Base-by-base conservation (phyloP, 2,797 vertebrate species). In the Xenops minutus region DNA sequence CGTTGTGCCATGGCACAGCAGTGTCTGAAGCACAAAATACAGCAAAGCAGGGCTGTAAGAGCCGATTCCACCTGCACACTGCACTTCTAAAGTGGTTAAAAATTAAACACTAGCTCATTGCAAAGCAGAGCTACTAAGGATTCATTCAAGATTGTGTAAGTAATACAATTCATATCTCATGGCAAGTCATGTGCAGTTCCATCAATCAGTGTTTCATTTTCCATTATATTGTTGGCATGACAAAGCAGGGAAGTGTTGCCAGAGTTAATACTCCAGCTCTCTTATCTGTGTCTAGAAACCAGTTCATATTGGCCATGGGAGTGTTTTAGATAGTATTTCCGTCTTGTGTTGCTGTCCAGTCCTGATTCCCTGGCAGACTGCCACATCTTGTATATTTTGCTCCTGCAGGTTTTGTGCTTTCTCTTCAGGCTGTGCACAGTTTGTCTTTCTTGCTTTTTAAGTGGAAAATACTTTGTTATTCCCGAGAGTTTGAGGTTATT, bases 171-270 rank as follows among this genome's bases (percentile, higher is more conserved):
- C 18, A 24, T 67, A 41, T 87, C 37, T 86, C 51, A n/a, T 54
- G 61, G 68, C 64, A 72, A 71, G 39, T 71, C 52, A 7, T 10
- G 39, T 64, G 74, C 79, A 63, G 30, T 71, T 87, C 48, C 49
- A n/a, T 84, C 66, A 75, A 56, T 94, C 75, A 69, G 0, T 62
- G 67, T 59, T 96, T 92, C 86, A n/a, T 96, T 94, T 95, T 73
- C 84, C 58, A 68, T 94, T 92, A 37, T n/a, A 13, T 58, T 49
- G 29, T 52, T 95, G 84, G 89, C 87, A 89, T 87, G 90, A 69
- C 52, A 89, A 88, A 90, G 68, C 59, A 80, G 58, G 39, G 64
- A 69, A 75, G 14, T 48, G 54, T 82, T 95, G 91, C 82, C 86
- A 73, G 81, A 72, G 48, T 88, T 80, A 55, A 89, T 69, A 44